Conservation (phyloP, 2,888 invertebrate genomes). For the Apamea anceps region DNA sequence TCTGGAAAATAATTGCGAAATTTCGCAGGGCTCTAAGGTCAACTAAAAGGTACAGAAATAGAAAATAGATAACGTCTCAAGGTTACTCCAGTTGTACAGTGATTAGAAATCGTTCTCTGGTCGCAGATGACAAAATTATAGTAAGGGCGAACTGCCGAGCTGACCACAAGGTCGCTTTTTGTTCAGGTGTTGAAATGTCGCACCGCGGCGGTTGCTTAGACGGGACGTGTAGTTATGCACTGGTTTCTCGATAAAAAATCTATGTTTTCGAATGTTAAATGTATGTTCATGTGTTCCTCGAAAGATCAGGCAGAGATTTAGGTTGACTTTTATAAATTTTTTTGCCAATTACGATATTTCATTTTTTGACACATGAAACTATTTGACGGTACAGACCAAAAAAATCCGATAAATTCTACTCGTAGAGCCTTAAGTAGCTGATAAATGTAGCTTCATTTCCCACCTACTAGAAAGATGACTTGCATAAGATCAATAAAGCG, state of each 20-base stretch:
- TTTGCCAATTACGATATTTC: background rate
- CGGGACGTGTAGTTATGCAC: constrained; percentile 70
- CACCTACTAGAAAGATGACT: background rate
- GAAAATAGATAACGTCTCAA: constrained; percentile 74
- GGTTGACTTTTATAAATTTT: background rate
- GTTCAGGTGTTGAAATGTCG: constrained; percentile 78
- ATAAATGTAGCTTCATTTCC: background rate
- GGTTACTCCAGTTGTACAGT: constrained; percentile 69
- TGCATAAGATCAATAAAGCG: constrained; percentile 6
- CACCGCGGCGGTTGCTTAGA: constrained; percentile 68
- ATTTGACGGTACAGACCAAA: background rate
- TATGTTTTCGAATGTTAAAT: background rate
- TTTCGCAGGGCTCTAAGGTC: constrained; percentile 64
- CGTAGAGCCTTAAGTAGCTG: background rate
- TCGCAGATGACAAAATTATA: constrained; percentile 77
- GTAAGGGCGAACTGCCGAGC: constrained; percentile 81
- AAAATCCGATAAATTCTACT: background rate
- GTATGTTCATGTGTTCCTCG: background rate
- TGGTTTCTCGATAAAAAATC: constrained; percentile 27
- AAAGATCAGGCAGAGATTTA: background rate
- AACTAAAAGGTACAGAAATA: constrained; percentile 71
- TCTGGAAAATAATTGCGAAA: constrained; percentile 32
- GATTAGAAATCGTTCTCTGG: constrained; percentile 83
- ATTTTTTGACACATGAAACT: background rate
- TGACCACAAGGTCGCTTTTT: constrained; percentile 86